Evolutionary conservation across 2,888 invertebrate genomes (phyloP).

Genomic region (Ophion costatus): DNA sequence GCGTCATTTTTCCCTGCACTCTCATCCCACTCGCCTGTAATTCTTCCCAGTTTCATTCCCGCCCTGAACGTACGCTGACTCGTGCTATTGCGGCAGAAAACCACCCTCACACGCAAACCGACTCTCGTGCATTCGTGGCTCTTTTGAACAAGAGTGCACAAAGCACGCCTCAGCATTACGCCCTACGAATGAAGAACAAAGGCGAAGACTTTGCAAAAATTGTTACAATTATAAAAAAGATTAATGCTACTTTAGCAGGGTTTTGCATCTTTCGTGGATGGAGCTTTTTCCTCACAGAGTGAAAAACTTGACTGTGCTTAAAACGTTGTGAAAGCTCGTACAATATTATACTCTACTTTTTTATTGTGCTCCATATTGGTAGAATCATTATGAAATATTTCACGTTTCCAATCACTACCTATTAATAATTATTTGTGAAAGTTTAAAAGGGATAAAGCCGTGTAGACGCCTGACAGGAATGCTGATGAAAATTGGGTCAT

Average conservation of each 20-base stretch:
- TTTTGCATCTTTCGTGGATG: neutral
- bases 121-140: constrained; percentile 3
- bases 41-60: constrained; percentile 28
- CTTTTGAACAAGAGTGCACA: neutral
- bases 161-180: neutral
- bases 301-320: neutral
- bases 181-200: neutral
- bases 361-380: neutral
- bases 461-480: too few species aligned
- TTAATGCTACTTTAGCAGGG: neutral
- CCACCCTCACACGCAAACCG: neutral
- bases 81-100: constrained; percentile 33
- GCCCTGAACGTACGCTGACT: constrained; percentile 39
- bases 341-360: neutral
- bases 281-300: neutral
- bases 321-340: neutral
- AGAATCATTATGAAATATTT: neutral
- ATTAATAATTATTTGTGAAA: neutral
- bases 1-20: constrained; percentile 25
- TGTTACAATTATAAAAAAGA: constrained; percentile 1
- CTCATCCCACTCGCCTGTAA: constrained; percentile 15
- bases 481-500: too few species aligned
- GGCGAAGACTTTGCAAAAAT: constrained; percentile 1
- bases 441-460: too few species aligned
- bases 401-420: neutral